Conservation (phyloP, 2,797 vertebrate genomes). For the Pseudomugil tenellus region DNA sequence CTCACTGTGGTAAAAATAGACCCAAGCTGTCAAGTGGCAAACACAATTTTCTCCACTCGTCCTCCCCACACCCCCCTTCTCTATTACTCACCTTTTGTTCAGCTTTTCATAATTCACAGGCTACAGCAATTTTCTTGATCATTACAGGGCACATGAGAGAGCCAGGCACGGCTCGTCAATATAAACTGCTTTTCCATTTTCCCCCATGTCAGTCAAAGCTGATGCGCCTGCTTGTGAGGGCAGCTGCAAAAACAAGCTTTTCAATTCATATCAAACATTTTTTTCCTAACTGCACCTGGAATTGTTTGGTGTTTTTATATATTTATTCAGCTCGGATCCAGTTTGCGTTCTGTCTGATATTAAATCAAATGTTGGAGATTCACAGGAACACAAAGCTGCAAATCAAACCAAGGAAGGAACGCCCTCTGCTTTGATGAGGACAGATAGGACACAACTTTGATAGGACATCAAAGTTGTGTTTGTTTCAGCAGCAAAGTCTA, state of each 20-base stretch:
- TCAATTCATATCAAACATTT: neutral
- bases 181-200: constrained; percentile 30
- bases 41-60: constrained; percentile 18
- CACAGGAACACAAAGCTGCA: neutral
- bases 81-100: constrained; percentile 27
- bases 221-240: neutral
- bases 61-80: no score
- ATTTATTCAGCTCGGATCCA: neutral
- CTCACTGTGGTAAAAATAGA: constrained; percentile 77
- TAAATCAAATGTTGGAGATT: neutral
- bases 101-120: constrained; percentile 54
- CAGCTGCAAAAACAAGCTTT: neutral
- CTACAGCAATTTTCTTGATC: constrained; percentile 56
- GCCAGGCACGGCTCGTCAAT: constrained; percentile 12
- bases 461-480: constrained; percentile 34
- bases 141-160: constrained; percentile 47
- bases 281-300: neutral
- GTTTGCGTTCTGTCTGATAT: neutral
- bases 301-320: neutral
- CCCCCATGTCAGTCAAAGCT: constrained; percentile 21
- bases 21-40: constrained; percentile 63
- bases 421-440: constrained; percentile 31
- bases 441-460: no score
- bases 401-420: constrained; percentile 34
- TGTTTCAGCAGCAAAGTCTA: constrained; percentile 37